Percentiles rank a stretch among this genome's conserved stretches.
Conservation (phyloP, 2,113 vertebrate genomes). For the Antigone vipio region DNA sequence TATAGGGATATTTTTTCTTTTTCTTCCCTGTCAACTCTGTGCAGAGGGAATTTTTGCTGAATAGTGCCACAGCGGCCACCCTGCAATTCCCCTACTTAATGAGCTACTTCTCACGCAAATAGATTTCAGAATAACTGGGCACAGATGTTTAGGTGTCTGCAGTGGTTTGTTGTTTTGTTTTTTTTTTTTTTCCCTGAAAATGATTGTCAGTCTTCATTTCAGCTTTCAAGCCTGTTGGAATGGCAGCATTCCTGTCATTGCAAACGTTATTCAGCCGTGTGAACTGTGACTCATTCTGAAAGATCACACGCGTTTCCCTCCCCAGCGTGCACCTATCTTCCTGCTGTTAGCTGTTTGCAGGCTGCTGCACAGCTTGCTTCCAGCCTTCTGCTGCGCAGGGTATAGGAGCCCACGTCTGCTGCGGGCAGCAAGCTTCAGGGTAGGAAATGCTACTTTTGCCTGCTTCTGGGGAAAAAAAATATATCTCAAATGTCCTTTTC, state of each 20-base stretch:
- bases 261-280: neutral
- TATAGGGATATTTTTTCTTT: neutral
- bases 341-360: neutral
- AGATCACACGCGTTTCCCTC: neutral
- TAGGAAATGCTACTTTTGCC: neutral
- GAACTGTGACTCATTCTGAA: conserved; percentile 31
- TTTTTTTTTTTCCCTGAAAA: neutral
- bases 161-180: neutral
- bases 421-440: neutral
- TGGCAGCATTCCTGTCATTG: conserved; percentile 11
- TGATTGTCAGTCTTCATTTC: conserved; percentile 51
- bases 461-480: neutral
- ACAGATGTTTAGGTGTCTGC: neutral
- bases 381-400: neutral
- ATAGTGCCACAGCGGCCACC: neutral
- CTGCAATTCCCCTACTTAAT: neutral
- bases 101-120: neutral
- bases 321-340: neutral
- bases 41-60: neutral
- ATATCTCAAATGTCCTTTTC: neutral
- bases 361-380: neutral
- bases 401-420: neutral
- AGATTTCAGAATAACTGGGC: neutral
- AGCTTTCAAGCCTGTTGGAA: conserved; percentile 34
- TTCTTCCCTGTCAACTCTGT: neutral